Base-by-base conservation (phyloP, 2,888 invertebrate genomes). In the Acanthoscelides obtectus region DNA sequence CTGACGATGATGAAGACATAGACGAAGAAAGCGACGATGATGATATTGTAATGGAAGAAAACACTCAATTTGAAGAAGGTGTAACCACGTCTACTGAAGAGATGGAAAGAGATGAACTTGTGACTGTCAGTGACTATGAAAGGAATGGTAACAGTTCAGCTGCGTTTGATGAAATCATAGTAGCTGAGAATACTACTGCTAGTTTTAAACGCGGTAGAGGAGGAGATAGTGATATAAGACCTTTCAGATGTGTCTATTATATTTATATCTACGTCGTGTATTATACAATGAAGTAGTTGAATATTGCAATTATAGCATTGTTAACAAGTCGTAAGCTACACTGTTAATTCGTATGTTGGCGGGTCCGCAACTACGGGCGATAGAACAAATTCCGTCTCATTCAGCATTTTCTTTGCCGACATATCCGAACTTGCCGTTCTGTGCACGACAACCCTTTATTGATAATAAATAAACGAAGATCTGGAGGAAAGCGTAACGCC, bases 1-100 rank as follows among this genome's bases (percentile, higher is more conserved):
- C 71, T 22, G 74, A 74, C 19, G 75, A 74, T 20, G 71, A 74
- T 2, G 72, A 74, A 65, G 73, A 74, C 25, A 68, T 72, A n/a
- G 73, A 74, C n/a, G 74, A 72, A 25, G 74, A 74, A n/a, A 68
- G 69, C 12, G 68, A 71, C 5, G 73, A 74, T 12, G 75, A 72
- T 21, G 74, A 73, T 20, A 73, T 75, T 63, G 66, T 71, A 21
- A 21, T 74, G n/a, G 74, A 74, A 65, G 75, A 75, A 45, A 45
- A 45, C 17, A 45, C 22, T 67, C 45, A 65, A 20, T 45, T 70
- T 12, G 76, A 74, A 64, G 69, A 72, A 27, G 20, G 22, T 27
- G 22, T 67, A 22, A n/a, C 22, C 6, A 12, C 69, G 1, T 72
- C 74, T 0, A 73, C 70, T 0, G 73, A 73, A 69, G 27, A 69